Evolutionary conservation across 2,113 vertebrate genomes (phyloP).

Genomic region (Alethe castanea): DNA sequence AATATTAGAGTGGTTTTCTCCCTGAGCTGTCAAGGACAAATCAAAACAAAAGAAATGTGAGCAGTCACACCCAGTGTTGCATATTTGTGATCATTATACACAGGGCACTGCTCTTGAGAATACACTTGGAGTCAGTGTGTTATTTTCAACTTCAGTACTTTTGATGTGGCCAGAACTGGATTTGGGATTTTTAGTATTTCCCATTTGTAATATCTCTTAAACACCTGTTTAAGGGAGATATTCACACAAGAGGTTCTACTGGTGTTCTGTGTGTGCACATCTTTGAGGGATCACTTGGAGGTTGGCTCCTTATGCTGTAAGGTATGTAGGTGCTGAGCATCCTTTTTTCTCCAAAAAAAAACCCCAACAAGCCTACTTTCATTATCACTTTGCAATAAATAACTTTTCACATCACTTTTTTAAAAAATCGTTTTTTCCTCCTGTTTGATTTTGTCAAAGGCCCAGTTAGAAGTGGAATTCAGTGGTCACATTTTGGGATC

Average conservation of each 20-base stretch:
- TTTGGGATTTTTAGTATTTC: background rate
- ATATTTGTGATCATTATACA: background rate
- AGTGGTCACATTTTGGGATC: background rate
- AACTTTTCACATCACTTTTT: background rate
- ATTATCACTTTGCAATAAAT: background rate
- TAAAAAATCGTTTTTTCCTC: background rate
- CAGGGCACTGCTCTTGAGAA: background rate
- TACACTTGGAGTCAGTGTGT: background rate
- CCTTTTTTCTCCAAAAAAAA: background rate
- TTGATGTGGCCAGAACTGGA: background rate
- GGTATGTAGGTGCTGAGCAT: background rate
- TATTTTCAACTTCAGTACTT: background rate
- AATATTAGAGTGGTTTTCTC: background rate
- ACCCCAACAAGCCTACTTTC: background rate
- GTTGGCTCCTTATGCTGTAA: background rate
- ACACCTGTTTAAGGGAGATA: background rate
- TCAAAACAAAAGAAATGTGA: background rate
- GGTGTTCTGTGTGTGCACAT: background rate
- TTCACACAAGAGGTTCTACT: background rate
- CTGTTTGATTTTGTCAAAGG: background rate
- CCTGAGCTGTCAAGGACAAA: background rate
- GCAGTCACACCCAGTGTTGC: background rate
- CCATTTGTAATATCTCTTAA: background rate
- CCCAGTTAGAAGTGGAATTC: background rate
- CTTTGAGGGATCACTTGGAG: background rate